phyloP scores from a whole-genome alignment of 2,797 vertebrate genomes.

The Sarcoramphus papa region DNA sequence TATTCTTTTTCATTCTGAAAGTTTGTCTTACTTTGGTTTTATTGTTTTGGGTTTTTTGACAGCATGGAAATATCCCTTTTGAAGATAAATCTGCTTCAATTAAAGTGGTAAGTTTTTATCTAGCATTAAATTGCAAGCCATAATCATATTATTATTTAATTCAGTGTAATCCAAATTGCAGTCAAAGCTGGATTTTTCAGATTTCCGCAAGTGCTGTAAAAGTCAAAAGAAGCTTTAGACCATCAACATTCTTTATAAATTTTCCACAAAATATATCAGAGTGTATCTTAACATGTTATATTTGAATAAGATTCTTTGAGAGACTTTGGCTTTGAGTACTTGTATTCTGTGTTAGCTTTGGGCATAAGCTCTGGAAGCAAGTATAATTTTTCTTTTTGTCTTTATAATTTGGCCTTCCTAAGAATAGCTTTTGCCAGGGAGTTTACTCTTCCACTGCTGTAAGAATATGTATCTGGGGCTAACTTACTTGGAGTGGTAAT shows the following conservation, averaged over 20 bases:
- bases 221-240: not conserved
- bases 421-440: not conserved
- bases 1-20: not conserved
- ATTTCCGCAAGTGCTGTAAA: not conserved
- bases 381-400: not conserved
- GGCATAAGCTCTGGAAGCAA: not conserved
- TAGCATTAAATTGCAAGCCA: not conserved
- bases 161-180: not conserved
- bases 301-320: not conserved
- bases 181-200: not conserved
- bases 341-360: not conserved
- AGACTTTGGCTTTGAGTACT: not conserved
- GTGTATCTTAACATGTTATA: not conserved
- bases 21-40: not conserved
- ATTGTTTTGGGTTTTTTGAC: conserved; percentile 40
- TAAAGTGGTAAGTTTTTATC: conserved; percentile 85
- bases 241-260: not conserved
- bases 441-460: not conserved
- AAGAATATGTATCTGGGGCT: not conserved
- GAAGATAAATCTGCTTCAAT: conserved; percentile 81
- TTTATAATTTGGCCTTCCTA: not conserved
- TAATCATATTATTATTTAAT: not conserved
- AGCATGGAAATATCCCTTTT: conserved; percentile 96
- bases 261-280: not conserved
- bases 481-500: not conserved